These are phyloP conservation scores for Hirundichthys speculiger DNA, from an alignment of 2,113 vertebrate genomes.

Conservation along the genomic window DNA sequence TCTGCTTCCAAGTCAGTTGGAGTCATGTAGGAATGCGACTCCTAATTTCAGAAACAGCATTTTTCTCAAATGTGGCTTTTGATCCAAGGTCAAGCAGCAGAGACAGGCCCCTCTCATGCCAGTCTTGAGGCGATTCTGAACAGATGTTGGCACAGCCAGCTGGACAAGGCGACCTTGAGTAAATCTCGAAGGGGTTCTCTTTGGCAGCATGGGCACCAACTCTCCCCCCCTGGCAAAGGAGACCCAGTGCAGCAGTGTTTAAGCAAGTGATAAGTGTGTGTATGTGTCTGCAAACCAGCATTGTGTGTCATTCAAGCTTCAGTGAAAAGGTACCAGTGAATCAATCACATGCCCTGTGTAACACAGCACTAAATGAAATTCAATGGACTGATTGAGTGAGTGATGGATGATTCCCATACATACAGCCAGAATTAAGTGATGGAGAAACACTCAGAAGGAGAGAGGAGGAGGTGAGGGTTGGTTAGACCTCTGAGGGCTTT, in stretches of 20 bases:
- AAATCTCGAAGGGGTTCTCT: conserved; percentile 72
- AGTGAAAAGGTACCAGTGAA: conserved; percentile 78
- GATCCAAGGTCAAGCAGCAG: conserved; percentile 69
- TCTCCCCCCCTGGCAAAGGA: conserved; percentile 63
- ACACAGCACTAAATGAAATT: conserved; percentile 81
- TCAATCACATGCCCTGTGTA: conserved; percentile 80
- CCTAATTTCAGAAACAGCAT: too few species aligned
- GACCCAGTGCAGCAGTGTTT: conserved; percentile 53
- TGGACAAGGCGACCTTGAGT: conserved; percentile 78
- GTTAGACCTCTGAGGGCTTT: conserved; percentile 64
- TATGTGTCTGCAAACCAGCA: conserved; percentile 56
- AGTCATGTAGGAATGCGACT: too few species aligned
- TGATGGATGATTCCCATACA: conserved; percentile 78
- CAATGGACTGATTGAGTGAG: conserved; percentile 82
- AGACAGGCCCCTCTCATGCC: conserved; percentile 65
- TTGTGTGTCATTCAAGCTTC: conserved; percentile 82
- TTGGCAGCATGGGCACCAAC: conserved; percentile 71
- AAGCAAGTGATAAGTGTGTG: conserved; percentile 32
- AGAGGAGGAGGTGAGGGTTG: conserved; percentile 72
- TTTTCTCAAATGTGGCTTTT: conserved; percentile 25
- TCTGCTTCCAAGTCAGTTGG: too few species aligned
- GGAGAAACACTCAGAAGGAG: conserved; percentile 74
- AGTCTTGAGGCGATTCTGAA: conserved; percentile 76
- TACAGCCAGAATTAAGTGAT: conserved; percentile 76
- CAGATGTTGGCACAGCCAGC: conserved; percentile 79